These are phyloP conservation scores for Rhynchophorus ferrugineus DNA, from an alignment of 1,140 invertebrate species.

Conservation along the genomic window DNA sequence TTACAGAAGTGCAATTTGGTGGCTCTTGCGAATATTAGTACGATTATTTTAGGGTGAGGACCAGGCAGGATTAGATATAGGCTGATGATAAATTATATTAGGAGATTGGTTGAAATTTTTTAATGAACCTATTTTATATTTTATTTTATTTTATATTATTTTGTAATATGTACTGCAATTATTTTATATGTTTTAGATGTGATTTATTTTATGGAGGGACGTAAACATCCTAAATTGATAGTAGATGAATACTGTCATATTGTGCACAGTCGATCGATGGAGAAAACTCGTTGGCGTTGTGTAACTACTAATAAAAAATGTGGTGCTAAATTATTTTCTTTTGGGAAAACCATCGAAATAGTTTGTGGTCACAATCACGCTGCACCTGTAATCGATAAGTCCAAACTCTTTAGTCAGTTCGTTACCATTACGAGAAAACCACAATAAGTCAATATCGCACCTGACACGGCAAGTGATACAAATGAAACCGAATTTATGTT, in stretches of 20 bases:
- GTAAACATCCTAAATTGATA: conserved; percentile 26
- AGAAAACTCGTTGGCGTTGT: conserved; percentile 29
- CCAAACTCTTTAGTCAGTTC: conserved; percentile 6
- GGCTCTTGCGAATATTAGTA: too few species aligned
- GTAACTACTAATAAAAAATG: conserved; percentile 23
- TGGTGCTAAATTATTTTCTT: conserved; percentile 21
- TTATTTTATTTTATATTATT: too few species aligned
- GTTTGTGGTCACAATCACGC: conserved; percentile 23
- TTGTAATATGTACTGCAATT: too few species aligned
- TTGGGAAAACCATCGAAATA: conserved; percentile 23
- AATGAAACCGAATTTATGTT: too few species aligned
- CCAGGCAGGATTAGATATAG: too few species aligned
- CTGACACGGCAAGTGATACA: too few species aligned
- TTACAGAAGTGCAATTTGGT: too few species aligned
- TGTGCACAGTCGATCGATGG: conserved; percentile 17
- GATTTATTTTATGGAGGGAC: conserved; percentile 21
- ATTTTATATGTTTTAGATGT: conserved; percentile 17
- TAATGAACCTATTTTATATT: too few species aligned
- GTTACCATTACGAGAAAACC: conserved; percentile 11
- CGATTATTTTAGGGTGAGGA: too few species aligned
- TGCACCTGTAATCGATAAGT: conserved; percentile 6
- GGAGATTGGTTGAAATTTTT: too few species aligned
- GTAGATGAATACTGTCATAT: conserved; percentile 19
- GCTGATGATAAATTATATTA: too few species aligned
- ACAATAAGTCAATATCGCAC: too few species aligned